These are phyloP conservation scores for Tigriopus japonicus DNA, from an alignment of 1,140 invertebrate species.

Conservation along the genomic window DNA sequence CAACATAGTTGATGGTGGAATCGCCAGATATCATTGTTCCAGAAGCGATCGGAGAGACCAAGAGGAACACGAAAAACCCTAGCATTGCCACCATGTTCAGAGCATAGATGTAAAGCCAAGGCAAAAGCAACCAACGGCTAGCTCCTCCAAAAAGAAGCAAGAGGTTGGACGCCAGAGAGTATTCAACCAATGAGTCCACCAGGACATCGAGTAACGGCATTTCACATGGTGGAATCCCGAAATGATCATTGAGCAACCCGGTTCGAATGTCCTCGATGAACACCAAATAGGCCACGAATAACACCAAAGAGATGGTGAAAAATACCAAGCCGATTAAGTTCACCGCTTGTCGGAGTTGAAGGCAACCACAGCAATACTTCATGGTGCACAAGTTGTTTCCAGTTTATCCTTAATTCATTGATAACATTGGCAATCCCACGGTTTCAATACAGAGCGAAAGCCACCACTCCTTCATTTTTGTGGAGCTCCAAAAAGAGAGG, in stretches of 20 bases:
- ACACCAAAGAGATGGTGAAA: not conserved
- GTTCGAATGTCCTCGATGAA: conserved; percentile 6
- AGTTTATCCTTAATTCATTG: no score
- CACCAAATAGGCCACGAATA: conserved; percentile 7
- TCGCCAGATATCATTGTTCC: not conserved
- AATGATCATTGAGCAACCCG: not conserved
- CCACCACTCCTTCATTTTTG: no score
- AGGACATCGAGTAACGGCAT: conserved; percentile 2
- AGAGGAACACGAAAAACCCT: not conserved
- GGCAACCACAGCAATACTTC: conserved; percentile 3
- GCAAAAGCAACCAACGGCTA: conserved; percentile 11
- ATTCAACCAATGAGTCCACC: conserved; percentile 11
- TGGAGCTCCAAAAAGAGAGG: no score
- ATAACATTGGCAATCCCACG: no score
- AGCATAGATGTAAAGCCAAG: conserved; percentile 7
- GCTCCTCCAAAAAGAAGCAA: conserved; percentile 4
- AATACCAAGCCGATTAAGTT: conserved; percentile 1
- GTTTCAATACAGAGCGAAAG: no score
- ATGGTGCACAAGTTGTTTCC: not conserved
- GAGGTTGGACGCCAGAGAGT: conserved; percentile 4
- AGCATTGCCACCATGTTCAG: conserved; percentile 1
- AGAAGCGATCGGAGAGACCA: not conserved
- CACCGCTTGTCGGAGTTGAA: not conserved
- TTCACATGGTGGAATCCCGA: conserved; percentile 7
- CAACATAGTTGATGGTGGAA: not conserved